These are phyloP conservation scores for Psittacara wagleri DNA, from an alignment of 2,113 vertebrate species.

Conservation along the genomic window DNA sequence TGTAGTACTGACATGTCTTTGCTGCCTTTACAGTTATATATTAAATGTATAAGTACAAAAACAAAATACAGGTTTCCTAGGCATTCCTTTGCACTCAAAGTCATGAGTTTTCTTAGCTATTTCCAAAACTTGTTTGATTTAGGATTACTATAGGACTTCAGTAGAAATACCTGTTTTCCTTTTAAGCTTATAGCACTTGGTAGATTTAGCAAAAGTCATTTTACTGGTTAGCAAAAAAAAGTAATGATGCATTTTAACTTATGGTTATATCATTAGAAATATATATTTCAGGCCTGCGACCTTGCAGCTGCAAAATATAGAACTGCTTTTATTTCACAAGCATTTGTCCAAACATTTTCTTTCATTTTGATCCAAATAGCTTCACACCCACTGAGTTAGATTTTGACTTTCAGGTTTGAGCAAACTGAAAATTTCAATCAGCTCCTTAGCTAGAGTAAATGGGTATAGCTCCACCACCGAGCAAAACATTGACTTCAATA, in stretches of 20 bases:
- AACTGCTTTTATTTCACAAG: constrained; percentile 51
- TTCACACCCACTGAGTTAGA: constrained; percentile 60
- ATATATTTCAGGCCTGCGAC: constrained; percentile 6
- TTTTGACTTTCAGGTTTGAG: constrained; percentile 21
- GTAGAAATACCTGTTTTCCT: neutral
- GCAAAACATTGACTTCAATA: constrained; percentile 11
- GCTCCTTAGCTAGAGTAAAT: constrained; percentile 37
- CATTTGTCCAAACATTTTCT: constrained; percentile 66
- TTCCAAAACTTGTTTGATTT: neutral
- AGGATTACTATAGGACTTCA: neutral
- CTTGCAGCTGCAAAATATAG: constrained; percentile 61
- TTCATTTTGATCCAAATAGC: constrained; percentile 71
- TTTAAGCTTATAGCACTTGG: neutral
- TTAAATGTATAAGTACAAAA: neutral
- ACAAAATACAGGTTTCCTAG: neutral
- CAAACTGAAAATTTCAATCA: constrained; percentile 59
- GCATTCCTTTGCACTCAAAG: neutral
- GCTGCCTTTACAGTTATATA: neutral
- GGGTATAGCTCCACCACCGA: neutral
- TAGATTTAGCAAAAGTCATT: neutral
- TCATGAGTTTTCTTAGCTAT: neutral
- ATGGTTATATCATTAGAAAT: constrained; percentile 37
- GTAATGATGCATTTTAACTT: constrained; percentile 19
- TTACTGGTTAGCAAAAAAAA: neutral
- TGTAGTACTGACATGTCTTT: neutral